A percentile compares a stretch with the other conserved stretches of the same genome.
Evolutionary conservation across 2,113 vertebrate genomes (phyloP).

Genomic region (Planiliza haematocheilus): DNA sequence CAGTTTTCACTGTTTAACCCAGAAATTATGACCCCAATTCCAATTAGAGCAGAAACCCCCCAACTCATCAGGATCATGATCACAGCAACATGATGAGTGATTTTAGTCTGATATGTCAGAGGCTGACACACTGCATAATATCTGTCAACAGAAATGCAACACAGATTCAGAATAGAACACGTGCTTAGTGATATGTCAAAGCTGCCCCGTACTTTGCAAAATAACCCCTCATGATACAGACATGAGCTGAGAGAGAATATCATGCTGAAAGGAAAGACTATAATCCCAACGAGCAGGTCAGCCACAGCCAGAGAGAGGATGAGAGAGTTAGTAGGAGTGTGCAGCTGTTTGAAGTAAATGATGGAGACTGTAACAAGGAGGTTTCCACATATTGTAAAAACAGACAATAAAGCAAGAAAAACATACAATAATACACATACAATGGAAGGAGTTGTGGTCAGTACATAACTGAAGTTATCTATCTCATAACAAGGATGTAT

Average conservation of each 20-base stretch:
- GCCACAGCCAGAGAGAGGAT: constrained; percentile 4
- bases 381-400: constrained; percentile 20
- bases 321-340: constrained; percentile 32
- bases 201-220: neutral
- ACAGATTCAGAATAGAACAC: constrained; percentile 23
- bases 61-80: constrained; percentile 27
- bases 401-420: neutral
- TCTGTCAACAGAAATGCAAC: constrained; percentile 37
- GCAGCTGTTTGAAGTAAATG: constrained; percentile 35
- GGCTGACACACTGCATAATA: constrained; percentile 35
- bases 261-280: constrained; percentile 20
- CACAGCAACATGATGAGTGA: neutral
- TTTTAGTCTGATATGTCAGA: constrained; percentile 17
- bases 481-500: too few species aligned
- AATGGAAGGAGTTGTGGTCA: too few species aligned
- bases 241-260: neutral
- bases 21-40: neutral
- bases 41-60: neutral
- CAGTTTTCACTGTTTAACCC: neutral
- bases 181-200: constrained; percentile 6
- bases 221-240: neutral
- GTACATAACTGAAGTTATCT: too few species aligned
- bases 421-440: too few species aligned
- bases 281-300: constrained; percentile 15
- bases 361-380: constrained; percentile 34